A percentile compares a stretch with the other conserved stretches of the same genome.
Conservation (phyloP, 2,797 vertebrate genomes). For the Bovichtus diacanthus region DNA sequence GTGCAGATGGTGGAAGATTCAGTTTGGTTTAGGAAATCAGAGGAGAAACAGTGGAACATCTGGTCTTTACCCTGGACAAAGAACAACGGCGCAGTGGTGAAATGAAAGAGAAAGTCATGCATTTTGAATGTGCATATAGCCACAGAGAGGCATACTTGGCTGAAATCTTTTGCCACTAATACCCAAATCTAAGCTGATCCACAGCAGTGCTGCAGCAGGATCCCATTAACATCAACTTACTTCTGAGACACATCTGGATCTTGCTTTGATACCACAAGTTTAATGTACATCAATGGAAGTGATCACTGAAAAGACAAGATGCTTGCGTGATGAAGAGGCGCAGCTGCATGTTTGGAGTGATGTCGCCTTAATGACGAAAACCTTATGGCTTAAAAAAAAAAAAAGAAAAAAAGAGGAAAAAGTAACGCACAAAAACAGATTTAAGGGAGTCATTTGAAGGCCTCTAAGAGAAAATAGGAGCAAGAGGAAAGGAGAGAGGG, state of each 20-base stretch:
- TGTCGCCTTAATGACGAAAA: conserved; percentile 55
- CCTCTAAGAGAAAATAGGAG: conserved; percentile 47
- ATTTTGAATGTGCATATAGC: conserved; percentile 78
- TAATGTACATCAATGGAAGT: conserved; percentile 73
- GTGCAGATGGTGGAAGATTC: conserved; percentile 82
- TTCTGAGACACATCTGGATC: conserved; percentile 76
- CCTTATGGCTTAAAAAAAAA: conserved; percentile 33
- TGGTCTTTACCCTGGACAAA: conserved; percentile 83
- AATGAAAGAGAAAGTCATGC: conserved; percentile 81
- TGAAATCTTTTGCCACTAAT: conserved; percentile 81
- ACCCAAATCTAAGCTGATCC: conserved; percentile 77
- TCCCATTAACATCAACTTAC: conserved; percentile 74
- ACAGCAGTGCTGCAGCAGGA: conserved; percentile 71
- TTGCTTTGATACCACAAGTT: conserved; percentile 67
- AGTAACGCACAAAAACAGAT: conserved; percentile 46
- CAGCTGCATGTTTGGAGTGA: conserved; percentile 49
- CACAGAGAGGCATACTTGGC: conserved; percentile 82
- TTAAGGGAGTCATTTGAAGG: conserved; percentile 37
- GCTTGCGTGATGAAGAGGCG: conserved; percentile 49
- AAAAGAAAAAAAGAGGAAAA: too few species aligned
- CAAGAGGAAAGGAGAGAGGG: conserved; percentile 54
- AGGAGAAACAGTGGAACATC: conserved; percentile 84
- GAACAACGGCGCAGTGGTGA: conserved; percentile 74
- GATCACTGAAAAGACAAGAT: conserved; percentile 54
- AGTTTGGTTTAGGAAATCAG: conserved; percentile 75